phyloP scores from a whole-genome alignment of 2,888 invertebrate genomes.

The Eucera pruinosa region DNA sequence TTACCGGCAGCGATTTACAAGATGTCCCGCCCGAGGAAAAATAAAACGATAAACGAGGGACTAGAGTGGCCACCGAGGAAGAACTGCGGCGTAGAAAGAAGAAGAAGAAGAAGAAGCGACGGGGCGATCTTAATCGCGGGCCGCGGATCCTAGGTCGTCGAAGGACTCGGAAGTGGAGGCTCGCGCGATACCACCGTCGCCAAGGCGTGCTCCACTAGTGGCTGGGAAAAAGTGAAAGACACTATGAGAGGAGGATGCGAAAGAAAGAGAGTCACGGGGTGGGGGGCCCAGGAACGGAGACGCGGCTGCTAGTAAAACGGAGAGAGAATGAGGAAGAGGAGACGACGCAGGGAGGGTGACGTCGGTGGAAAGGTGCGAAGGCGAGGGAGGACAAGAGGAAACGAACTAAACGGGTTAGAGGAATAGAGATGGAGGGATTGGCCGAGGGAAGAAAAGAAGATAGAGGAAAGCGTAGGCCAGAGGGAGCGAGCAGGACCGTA shows the following conservation, averaged over 20 bases:
- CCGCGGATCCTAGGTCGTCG: conserved; percentile 64
- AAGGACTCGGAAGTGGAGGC: conserved; percentile 64
- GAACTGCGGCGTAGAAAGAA: background rate
- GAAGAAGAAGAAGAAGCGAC: conserved; percentile 16
- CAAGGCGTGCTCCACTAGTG: conserved; percentile 62
- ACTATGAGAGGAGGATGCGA: conserved; percentile 59
- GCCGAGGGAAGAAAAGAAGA: conserved; percentile 10
- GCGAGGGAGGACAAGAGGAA: conserved; percentile 68
- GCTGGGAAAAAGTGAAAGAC: conserved; percentile 69
- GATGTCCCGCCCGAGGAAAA: conserved; percentile 21
- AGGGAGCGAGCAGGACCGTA: conserved; percentile 23
- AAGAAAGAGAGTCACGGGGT: conserved; percentile 53
- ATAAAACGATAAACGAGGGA: background rate
- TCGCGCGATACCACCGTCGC: conserved; percentile 33
- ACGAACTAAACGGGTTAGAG: conserved; percentile 35
- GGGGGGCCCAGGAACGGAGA: conserved; percentile 30
- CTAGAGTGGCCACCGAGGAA: background rate
- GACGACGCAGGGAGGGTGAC: conserved; percentile 66
- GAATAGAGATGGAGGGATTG: background rate
- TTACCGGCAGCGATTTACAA: conserved; percentile 16
- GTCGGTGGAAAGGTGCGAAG: conserved; percentile 70
- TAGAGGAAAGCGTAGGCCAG: conserved; percentile 23
- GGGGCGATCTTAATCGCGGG: conserved; percentile 58
- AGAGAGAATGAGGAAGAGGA: conserved; percentile 63
- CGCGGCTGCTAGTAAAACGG: conserved; percentile 22